Conservation (phyloP, 2,888 invertebrate species). For the Drosophila nr. fundita region DNA sequence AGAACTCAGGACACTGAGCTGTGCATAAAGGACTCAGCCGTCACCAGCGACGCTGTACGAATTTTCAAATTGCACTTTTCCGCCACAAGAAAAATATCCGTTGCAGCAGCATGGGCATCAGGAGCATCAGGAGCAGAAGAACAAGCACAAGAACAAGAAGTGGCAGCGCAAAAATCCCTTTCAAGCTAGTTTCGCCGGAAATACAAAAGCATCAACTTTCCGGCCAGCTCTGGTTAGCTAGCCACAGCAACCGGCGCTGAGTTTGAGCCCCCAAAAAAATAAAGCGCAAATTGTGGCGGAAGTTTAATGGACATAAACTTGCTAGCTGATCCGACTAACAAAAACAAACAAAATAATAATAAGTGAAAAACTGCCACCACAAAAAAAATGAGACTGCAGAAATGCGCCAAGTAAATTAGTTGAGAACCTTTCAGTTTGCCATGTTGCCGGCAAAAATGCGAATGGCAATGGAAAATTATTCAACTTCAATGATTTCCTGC, state of each 20-base stretch:
- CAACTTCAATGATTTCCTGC: slow-evolving; percentile 48
- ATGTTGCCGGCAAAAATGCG: slow-evolving; percentile 4
- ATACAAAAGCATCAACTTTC: slow-evolving; percentile 81
- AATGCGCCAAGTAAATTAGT: slow-evolving; percentile 74
- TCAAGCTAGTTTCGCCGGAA: slow-evolving; percentile 67
- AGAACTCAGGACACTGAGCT: slow-evolving; percentile 7
- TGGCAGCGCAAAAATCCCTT: slow-evolving; percentile 3
- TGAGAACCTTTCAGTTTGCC: slow-evolving; percentile 28
- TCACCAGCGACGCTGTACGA: slow-evolving; percentile 56
- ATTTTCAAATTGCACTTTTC: slow-evolving; percentile 77
- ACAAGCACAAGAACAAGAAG: slow-evolving; percentile 9
- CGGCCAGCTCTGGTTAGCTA: slow-evolving; percentile 52
- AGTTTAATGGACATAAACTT: slow-evolving; percentile 81
- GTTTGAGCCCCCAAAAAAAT: slow-evolving; percentile 39
- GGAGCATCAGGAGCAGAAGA: not conserved
- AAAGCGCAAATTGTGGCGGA: slow-evolving; percentile 72
- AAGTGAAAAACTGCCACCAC: not conserved
- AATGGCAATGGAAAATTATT: slow-evolving; percentile 41
- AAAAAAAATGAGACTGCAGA: slow-evolving; percentile 24
- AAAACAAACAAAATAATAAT: not conserved
- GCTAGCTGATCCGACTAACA: slow-evolving; percentile 52
- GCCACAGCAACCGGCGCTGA: slow-evolving; percentile 38
- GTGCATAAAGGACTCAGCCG: slow-evolving; percentile 45
- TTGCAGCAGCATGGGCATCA: not conserved
- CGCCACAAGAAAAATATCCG: slow-evolving; percentile 50